Conservation (phyloP, 92 coral and sea anemone genomes). For the Epizoanthus rinbou region DNA sequence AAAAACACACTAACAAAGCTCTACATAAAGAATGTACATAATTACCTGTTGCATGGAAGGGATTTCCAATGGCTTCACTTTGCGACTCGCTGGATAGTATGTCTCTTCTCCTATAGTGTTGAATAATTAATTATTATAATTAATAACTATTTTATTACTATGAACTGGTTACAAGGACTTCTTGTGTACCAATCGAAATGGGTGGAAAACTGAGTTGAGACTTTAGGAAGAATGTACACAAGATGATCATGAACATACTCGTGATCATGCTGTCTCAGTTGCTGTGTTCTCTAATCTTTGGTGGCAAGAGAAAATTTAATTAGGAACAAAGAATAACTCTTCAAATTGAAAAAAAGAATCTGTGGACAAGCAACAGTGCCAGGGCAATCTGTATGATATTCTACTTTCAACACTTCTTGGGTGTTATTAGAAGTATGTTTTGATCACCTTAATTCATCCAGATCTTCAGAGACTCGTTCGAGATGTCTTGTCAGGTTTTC, state of each 20-base stretch:
- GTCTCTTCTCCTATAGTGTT: slow-evolving; percentile 9
- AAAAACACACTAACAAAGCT: background rate
- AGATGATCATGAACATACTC: too few relatives aligned
- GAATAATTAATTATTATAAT: background rate
- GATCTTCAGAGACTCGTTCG: slow-evolving; percentile 76
- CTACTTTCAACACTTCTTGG: background rate
- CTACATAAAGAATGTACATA: background rate
- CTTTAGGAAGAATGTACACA: too few relatives aligned
- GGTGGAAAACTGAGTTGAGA: background rate
- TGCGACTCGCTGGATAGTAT: slow-evolving; percentile 13
- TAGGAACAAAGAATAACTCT: background rate
- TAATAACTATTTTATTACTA: background rate
- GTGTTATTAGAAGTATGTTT: background rate
- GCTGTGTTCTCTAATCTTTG: too few relatives aligned
- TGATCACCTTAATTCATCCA: slow-evolving; percentile 66
- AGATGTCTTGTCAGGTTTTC: slow-evolving; percentile 85
- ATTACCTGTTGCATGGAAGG: slow-evolving; percentile 19
- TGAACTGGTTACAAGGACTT: too few relatives aligned
- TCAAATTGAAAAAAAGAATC: too few relatives aligned
- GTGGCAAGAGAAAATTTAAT: too few relatives aligned
- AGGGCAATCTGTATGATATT: background rate
- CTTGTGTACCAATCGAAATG: background rate
- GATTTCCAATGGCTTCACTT: background rate
- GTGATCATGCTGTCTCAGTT: too few relatives aligned
- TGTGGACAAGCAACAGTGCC: too few relatives aligned